These are phyloP conservation scores for Caenorhabditis uteleia DNA, from an alignment of 2,888 invertebrate genomes.

Conservation along the genomic window DNA sequence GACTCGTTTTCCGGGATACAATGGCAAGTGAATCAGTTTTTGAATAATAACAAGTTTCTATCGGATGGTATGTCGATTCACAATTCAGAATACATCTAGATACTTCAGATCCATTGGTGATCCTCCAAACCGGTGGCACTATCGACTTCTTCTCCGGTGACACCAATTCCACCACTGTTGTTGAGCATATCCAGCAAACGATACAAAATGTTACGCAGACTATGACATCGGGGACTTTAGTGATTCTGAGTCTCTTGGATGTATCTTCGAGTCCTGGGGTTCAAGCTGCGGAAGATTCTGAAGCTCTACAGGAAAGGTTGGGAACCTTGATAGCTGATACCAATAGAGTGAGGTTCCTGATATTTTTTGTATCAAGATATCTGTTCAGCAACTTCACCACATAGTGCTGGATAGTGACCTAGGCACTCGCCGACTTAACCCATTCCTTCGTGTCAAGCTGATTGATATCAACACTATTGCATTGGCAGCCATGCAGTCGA, in stretches of 20 bases:
- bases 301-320: constrained; percentile 42
- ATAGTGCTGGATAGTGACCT: constrained; percentile 52
- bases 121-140: constrained; percentile 57
- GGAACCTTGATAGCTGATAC: constrained; percentile 49
- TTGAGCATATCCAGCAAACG: constrained; percentile 50
- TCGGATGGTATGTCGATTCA: constrained; percentile 22
- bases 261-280: constrained; percentile 56
- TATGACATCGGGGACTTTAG: constrained; percentile 50
- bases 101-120: constrained; percentile 52
- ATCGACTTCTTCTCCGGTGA: constrained; percentile 62
- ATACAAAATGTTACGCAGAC: constrained; percentile 50
- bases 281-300: constrained; percentile 52
- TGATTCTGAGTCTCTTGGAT: constrained; percentile 55
- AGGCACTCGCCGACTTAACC: constrained; percentile 41
- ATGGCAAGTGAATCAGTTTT: constrained; percentile 55
- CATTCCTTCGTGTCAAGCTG: constrained; percentile 41
- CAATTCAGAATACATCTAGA: background rate
- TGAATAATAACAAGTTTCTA: constrained; percentile 35
- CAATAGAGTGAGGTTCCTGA: constrained; percentile 44
- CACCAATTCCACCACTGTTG: constrained; percentile 44
- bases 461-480: constrained; percentile 58
- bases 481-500: constrained; percentile 50
- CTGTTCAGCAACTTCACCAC: constrained; percentile 47
- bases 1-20: constrained; percentile 56
- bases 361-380: background rate